phyloP scores from a whole-genome alignment of 2,113 vertebrate species.

The Parus major region DNA sequence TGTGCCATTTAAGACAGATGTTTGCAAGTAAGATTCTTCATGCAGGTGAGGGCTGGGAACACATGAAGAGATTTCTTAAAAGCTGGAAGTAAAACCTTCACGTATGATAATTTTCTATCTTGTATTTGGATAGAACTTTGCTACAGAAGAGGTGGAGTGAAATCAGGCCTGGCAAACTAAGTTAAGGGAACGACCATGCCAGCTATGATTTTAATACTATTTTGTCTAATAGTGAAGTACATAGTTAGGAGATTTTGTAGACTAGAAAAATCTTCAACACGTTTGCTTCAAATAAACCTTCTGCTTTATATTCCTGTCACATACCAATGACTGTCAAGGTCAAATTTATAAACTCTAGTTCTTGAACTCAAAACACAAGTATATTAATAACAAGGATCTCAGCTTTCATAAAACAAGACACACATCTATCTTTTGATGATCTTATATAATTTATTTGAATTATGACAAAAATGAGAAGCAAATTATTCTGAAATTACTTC shows the following conservation, averaged over 20 bases:
- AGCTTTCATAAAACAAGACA: not conserved
- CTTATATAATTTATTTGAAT: not conserved
- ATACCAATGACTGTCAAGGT: not conserved
- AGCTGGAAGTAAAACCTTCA: not conserved
- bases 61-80: not conserved
- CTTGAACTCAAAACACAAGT: not conserved
- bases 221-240: not conserved
- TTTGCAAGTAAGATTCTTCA: not conserved
- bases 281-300: not conserved
- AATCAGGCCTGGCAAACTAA: not conserved
- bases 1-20: not conserved
- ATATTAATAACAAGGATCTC: not conserved
- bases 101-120: not conserved
- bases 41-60: not conserved
- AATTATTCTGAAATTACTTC: not conserved
- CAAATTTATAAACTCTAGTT: not conserved
- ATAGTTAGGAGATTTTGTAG: not conserved
- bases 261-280: not conserved
- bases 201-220: not conserved
- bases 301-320: slow-evolving; percentile 8
- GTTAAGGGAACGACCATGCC: not conserved
- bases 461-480: not conserved
- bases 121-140: not conserved
- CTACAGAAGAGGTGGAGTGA: not conserved
- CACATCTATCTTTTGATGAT: not conserved